Conservation (phyloP, 2,888 invertebrate species). For the Capitulum mitella region DNA sequence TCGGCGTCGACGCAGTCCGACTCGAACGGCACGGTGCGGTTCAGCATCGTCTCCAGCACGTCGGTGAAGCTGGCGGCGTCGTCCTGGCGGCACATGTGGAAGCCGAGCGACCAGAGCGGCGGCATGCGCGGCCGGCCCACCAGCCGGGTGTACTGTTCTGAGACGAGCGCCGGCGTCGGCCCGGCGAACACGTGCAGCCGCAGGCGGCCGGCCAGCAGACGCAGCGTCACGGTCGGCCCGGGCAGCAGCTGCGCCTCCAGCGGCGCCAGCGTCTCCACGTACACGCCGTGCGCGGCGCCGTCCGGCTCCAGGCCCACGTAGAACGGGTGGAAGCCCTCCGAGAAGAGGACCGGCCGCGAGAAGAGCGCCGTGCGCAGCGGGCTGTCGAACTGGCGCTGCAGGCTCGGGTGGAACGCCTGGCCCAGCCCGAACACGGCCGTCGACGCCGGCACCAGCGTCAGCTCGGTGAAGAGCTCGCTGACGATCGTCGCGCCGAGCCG, state of each 20-base stretch:
- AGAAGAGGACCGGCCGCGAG: background rate
- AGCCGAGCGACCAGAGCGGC: slow-evolving; percentile 73
- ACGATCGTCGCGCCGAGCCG: slow-evolving; percentile 31
- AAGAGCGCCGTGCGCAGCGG: slow-evolving; percentile 27
- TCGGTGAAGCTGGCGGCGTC: background rate
- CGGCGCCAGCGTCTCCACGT: slow-evolving; percentile 32
- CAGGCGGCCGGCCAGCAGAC: slow-evolving; percentile 26
- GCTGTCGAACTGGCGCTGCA: slow-evolving; percentile 26
- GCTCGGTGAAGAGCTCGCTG: slow-evolving; percentile 31
- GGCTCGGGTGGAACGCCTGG: slow-evolving; percentile 26
- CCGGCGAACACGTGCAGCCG: slow-evolving; percentile 32
- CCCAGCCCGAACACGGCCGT: slow-evolving; percentile 31
- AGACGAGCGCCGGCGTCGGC: slow-evolving; percentile 30
- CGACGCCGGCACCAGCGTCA: slow-evolving; percentile 30
- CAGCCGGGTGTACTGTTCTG: slow-evolving; percentile 32
- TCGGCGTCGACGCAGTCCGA: slow-evolving; percentile 33
- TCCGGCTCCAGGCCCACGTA: slow-evolving; percentile 32
- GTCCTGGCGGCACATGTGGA: slow-evolving; percentile 61
- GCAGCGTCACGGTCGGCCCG: slow-evolving; percentile 30
- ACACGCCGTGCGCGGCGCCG: slow-evolving; percentile 31
- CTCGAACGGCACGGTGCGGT: slow-evolving; percentile 31
- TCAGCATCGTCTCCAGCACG: slow-evolving; percentile 27
- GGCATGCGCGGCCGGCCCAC: slow-evolving; percentile 31
- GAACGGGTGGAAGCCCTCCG: slow-evolving; percentile 31
- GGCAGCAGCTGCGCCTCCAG: slow-evolving; percentile 32